Percentiles rank a stretch among this genome's conserved stretches.
phyloP scores from a whole-genome alignment of 1,140 invertebrate species.

The Leptinotarsa undecemlineata region DNA sequence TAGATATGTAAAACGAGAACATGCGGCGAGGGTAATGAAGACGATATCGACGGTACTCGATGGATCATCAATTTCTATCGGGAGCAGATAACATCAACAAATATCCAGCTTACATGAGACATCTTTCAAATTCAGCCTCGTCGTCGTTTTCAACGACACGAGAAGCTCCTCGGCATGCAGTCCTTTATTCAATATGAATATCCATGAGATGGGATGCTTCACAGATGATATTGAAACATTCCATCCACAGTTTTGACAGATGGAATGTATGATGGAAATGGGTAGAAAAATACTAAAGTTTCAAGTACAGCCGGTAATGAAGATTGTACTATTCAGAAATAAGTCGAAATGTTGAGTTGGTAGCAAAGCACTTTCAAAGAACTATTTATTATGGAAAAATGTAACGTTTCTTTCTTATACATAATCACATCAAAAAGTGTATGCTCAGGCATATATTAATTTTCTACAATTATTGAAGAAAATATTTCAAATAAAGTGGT shows the following conservation, averaged over 20 bases:
- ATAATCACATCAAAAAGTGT: no score
- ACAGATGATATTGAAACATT: background rate
- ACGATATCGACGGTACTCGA: conserved; percentile 46
- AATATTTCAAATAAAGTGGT: no score
- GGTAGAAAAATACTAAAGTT: background rate
- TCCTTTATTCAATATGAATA: background rate
- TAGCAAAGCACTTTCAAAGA: background rate
- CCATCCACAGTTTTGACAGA: background rate
- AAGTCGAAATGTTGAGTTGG: background rate
- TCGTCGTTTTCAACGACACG: conserved; percentile 1
- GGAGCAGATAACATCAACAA: conserved; percentile 38
- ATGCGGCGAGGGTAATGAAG: conserved; percentile 55
- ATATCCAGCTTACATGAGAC: conserved; percentile 28
- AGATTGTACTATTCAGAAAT: background rate
- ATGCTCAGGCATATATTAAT: no score
- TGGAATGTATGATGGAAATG: background rate
- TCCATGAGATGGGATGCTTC: background rate
- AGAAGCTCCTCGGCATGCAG: background rate
- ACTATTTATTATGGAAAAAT: no score
- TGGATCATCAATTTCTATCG: conserved; percentile 40
- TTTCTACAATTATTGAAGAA: no score
- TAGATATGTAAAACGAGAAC: conserved; percentile 49
- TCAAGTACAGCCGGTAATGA: background rate
- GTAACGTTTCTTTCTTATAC: no score
- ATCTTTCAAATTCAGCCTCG: conserved; percentile 14